Percentiles rank a stretch among this genome's conserved stretches.
phyloP scores from a whole-genome alignment of 2,888 invertebrate genomes.

The Drosophila kuntzei region DNA sequence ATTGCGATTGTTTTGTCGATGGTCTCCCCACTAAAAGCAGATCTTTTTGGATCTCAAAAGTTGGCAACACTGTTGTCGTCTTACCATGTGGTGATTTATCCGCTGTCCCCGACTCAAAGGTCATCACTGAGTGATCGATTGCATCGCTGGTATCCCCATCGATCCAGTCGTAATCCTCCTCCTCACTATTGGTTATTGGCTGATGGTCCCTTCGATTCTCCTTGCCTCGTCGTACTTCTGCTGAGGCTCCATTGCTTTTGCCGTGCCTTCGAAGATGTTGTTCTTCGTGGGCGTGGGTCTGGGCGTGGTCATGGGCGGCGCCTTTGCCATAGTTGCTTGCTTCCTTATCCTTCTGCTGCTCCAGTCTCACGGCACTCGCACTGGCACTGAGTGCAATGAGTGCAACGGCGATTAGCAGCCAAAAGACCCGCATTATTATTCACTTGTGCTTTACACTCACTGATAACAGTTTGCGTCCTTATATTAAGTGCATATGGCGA shows the following conservation, averaged over 20 bases:
- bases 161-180: conserved; percentile 62
- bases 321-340: conserved; percentile 31
- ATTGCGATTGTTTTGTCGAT: too few species aligned
- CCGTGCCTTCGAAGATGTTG: conserved; percentile 23
- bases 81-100: conserved; percentile 54
- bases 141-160: conserved; percentile 58
- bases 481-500: conserved; percentile 27
- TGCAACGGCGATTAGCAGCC: conserved; percentile 38
- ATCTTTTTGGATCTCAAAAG: neutral
- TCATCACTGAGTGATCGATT: conserved; percentile 29
- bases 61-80: conserved; percentile 18
- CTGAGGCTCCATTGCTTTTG: conserved; percentile 15
- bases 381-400: conserved; percentile 36
- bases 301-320: conserved; percentile 7
- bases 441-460: conserved; percentile 25
- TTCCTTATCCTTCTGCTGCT: conserved; percentile 42
- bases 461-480: conserved; percentile 39
- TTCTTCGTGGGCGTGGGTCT: conserved; percentile 1
- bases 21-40: neutral
- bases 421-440: conserved; percentile 36
- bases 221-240: conserved; percentile 20
- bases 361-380: conserved; percentile 38
- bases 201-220: conserved; percentile 19
- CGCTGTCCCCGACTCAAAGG: conserved; percentile 25
- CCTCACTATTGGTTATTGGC: conserved; percentile 30